These are phyloP conservation scores for Cerceris rybyensis DNA, from an alignment of 2,888 invertebrate species.

Conservation along the genomic window DNA sequence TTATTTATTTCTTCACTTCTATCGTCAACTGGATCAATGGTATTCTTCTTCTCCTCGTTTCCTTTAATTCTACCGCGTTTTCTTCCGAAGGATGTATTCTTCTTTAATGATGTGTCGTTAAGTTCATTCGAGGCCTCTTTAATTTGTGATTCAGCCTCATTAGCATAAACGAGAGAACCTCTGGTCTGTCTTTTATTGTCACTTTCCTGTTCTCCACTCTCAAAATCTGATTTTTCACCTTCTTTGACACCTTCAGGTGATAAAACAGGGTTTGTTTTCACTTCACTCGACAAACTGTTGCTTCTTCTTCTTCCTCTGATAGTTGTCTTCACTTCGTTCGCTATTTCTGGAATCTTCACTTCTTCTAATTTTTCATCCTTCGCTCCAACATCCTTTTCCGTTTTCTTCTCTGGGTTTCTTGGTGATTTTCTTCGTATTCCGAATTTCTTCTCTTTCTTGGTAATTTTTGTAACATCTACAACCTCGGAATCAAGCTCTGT, in stretches of 20 bases:
- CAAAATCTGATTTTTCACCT: constrained; percentile 16
- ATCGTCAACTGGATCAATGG: not conserved
- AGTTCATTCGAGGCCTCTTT: constrained; percentile 29
- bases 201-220: constrained; percentile 7
- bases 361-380: constrained; percentile 26
- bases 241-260: not conserved
- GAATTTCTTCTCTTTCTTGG: constrained; percentile 46
- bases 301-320: constrained; percentile 28
- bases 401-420: constrained; percentile 67
- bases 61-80: constrained; percentile 65
- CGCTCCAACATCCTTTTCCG: not conserved
- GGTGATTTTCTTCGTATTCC: constrained; percentile 67
- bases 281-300: constrained; percentile 16
- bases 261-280: not conserved
- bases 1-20: constrained; percentile 14
- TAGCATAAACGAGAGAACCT: constrained; percentile 35
- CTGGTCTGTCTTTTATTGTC: constrained; percentile 46
- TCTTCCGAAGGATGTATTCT: constrained; percentile 52
- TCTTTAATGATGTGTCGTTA: constrained; percentile 13
- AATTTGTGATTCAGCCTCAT: constrained; percentile 29
- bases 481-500: constrained; percentile 5
- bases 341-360: not conserved
- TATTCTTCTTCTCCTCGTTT: constrained; percentile 26
- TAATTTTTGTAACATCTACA: not conserved
- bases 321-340: constrained; percentile 16